A percentile compares a stretch with the other conserved stretches of the same genome.
These are phyloP conservation scores for Galemys pyrenaicus DNA, from an alignment of 2,113 vertebrate genomes.

Conservation along the genomic window DNA sequence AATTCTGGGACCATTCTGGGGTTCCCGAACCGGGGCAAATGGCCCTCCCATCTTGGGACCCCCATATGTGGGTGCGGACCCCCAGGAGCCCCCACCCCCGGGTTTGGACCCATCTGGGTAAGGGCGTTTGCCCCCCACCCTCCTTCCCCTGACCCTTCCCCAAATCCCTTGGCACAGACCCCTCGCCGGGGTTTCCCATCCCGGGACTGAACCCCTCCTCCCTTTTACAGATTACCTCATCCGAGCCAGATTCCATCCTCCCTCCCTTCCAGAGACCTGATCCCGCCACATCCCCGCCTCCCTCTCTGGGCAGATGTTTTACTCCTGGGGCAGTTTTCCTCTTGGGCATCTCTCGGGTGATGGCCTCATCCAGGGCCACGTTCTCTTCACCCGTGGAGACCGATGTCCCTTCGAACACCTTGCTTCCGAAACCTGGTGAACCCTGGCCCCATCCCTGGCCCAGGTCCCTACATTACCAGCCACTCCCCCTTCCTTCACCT, in stretches of 20 bases:
- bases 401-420: not conserved
- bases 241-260: constrained; percentile 77
- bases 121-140: not conserved
- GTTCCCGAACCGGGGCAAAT: constrained; percentile 40
- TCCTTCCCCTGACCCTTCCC: constrained; percentile 58
- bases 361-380: constrained; percentile 55
- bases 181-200: constrained; percentile 73
- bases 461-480: constrained; percentile 17
- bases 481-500: constrained; percentile 72
- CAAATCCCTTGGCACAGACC: constrained; percentile 71
- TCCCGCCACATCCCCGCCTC: constrained; percentile 79
- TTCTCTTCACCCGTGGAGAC: not conserved
- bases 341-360: constrained; percentile 55
- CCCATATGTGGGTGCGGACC: not conserved
- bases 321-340: constrained; percentile 71
- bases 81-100: constrained; percentile 33
- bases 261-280: constrained; percentile 76
- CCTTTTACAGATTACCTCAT: constrained; percentile 80
- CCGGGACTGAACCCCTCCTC: constrained; percentile 79
- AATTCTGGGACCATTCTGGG: constrained; percentile 53
- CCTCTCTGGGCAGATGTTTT: constrained; percentile 75
- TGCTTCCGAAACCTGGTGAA: constrained; percentile 29
- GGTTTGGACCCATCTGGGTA: not conserved
- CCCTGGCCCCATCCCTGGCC: constrained; percentile 21
- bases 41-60: constrained; percentile 55